phyloP scores from a whole-genome alignment of 1,140 invertebrate genomes.

The Heliothis subflexa region DNA sequence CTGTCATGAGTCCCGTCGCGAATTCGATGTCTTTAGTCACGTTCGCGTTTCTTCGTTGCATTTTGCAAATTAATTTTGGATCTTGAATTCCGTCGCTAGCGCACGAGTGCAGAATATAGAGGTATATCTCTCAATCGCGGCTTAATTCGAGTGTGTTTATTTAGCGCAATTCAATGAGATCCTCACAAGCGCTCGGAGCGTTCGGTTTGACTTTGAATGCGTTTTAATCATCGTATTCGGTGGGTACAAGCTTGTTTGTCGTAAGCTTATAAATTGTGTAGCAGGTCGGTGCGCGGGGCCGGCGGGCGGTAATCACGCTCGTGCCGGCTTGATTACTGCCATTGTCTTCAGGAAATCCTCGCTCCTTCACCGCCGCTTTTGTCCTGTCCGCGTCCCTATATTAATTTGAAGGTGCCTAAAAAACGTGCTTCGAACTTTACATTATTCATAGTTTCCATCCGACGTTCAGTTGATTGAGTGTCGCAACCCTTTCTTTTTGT shows the following conservation, averaged over 20 bases:
- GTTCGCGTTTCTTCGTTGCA: conserved; percentile 46
- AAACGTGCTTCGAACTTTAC: conserved; percentile 51
- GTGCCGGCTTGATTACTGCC: conserved; percentile 68
- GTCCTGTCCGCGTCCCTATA: conserved; percentile 60
- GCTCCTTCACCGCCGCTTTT: conserved; percentile 66
- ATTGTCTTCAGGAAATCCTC: conserved; percentile 75
- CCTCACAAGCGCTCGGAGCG: conserved; percentile 20
- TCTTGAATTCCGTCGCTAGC: conserved; percentile 39
- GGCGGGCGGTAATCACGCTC: conserved; percentile 57
- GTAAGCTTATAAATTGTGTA: conserved; percentile 70
- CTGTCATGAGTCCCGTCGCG: neutral
- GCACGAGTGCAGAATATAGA: conserved; percentile 45
- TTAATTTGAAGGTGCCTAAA: conserved; percentile 69
- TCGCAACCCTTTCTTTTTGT: conserved; percentile 43
- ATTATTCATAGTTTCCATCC: conserved; percentile 41
- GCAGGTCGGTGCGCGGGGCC: conserved; percentile 33
- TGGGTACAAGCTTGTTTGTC: conserved; percentile 60
- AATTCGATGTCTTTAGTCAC: conserved; percentile 44
- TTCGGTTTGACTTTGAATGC: conserved; percentile 38
- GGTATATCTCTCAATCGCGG: conserved; percentile 32
- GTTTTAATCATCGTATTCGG: conserved; percentile 38
- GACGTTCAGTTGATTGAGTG: conserved; percentile 45
- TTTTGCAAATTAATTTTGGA: conserved; percentile 48
- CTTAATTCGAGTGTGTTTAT: conserved; percentile 44
- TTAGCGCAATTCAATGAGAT: conserved; percentile 36